A percentile compares a stretch with the other conserved stretches of the same genome.
phyloP scores from a whole-genome alignment of 2,797 vertebrate genomes.

The Falco novaeseelandiae region DNA sequence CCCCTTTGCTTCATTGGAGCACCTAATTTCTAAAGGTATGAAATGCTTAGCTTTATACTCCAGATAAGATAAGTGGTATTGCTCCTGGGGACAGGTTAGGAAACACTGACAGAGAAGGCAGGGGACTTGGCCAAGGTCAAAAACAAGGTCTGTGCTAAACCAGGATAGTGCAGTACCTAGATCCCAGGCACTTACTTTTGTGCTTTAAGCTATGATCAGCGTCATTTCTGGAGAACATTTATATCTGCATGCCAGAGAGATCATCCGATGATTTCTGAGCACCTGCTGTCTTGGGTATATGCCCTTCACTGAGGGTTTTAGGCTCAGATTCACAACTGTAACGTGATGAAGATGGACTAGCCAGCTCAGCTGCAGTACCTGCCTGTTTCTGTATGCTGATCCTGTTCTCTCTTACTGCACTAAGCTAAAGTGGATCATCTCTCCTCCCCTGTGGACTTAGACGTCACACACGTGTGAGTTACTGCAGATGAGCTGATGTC shows the following conservation, averaged over 20 bases:
- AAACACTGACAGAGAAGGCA: not conserved
- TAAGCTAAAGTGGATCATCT: not conserved
- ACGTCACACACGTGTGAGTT: not conserved
- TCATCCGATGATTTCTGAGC: not conserved
- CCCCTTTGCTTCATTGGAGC: not conserved
- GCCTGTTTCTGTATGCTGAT: not conserved
- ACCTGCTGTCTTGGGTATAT: not conserved
- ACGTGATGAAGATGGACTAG: not conserved
- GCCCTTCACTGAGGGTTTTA: not conserved
- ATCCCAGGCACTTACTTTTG: not conserved
- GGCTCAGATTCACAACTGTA: not conserved
- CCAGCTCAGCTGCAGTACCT: not conserved
- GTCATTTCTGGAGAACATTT: not conserved
- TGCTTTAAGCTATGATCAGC: not conserved
- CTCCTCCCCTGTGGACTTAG: not conserved
- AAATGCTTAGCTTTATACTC: not conserved
- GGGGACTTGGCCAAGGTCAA: not conserved
- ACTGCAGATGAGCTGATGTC: not conserved
- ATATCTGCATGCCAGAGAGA: not conserved
- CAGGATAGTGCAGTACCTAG: not conserved
- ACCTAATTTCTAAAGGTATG: not conserved
- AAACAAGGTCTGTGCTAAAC: not conserved
- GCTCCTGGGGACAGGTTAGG: not conserved
- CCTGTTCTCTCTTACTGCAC: not conserved
- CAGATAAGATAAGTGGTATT: not conserved